Evolutionary conservation across 2,888 invertebrate species (phyloP), one percentile per base, ranked within the genome.

Genomic region (Zygaena filipendulae): DNA sequence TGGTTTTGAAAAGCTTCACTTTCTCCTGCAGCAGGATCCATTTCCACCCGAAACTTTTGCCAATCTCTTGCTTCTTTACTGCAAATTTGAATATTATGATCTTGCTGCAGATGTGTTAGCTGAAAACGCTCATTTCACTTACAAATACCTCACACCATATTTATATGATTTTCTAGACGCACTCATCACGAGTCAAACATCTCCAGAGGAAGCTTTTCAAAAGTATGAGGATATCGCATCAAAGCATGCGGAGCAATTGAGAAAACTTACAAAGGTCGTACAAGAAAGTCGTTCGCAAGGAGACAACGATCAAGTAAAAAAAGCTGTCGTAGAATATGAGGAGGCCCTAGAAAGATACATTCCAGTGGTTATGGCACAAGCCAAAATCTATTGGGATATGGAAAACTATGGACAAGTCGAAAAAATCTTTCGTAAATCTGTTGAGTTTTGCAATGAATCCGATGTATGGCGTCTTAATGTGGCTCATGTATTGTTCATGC

Each of bases 401-500:
- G 95, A 95, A 57, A 95, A 98, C 59, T 99, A 97, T 52, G 83
- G 87, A 2, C 95, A 97, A 56, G 97, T 99, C 2, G 97, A 98
- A 61, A 94, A 95, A 59, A 95, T 97, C 42, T 97, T 98, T 62
- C 87, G 95, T 16, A 95, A 97, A 60, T 96, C 96, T 33, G 95
- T 95, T 0, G 99, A 99, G 60, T 98, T 98, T 66, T 98, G 98
- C 57, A 95, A 95, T 44, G 97, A 97, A 54, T 95, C 97, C 48
- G 96, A 98, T 47, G 87, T 90, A 1, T 99, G 98, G 98, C 90
- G 96, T 40, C 77, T 99, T 11, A 99, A 99, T 59, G 97, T 98
- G 0, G 99, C 98, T 0, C 99, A 99, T 59, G 97, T 98, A 1
- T 81, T 99, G 3, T 99, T 98, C 60, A 99, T 99, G 98, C 97